phyloP scores from a whole-genome alignment of 2,113 vertebrate genomes.

The Megaceryle torquata region DNA sequence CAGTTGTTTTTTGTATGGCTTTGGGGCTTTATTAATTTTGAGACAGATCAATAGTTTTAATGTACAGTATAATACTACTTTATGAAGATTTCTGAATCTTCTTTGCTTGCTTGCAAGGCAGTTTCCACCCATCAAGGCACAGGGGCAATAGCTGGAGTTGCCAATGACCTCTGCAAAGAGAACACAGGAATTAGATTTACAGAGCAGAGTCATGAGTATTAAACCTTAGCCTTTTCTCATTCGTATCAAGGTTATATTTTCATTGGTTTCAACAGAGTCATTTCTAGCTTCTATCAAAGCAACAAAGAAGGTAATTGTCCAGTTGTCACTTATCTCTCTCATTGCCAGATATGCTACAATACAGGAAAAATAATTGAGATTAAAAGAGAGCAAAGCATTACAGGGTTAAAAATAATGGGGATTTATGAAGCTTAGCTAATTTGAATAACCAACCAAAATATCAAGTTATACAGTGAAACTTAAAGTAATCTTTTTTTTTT shows the following conservation, averaged over 20 bases:
- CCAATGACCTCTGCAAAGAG: neutral
- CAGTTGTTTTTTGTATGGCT: neutral
- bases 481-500: neutral
- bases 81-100: neutral
- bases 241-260: neutral
- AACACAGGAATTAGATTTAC: neutral
- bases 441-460: neutral
- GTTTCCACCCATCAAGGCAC: neutral
- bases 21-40: neutral
- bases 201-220: neutral
- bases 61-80: neutral
- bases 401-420: neutral
- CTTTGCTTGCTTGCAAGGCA: neutral
- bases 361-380: neutral
- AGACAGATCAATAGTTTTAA: neutral
- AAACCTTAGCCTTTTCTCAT: neutral
- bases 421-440: neutral
- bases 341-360: neutral
- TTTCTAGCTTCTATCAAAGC: neutral
- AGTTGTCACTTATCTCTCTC: neutral
- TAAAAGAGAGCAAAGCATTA: neutral
- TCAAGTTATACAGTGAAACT: neutral
- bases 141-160: neutral
- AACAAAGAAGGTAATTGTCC: neutral
- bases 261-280: neutral